Percentiles rank a stretch among this genome's conserved stretches.
These are phyloP conservation scores for Theocolax elegans DNA, from an alignment of 1,140 invertebrate genomes.

Conservation along the genomic window DNA sequence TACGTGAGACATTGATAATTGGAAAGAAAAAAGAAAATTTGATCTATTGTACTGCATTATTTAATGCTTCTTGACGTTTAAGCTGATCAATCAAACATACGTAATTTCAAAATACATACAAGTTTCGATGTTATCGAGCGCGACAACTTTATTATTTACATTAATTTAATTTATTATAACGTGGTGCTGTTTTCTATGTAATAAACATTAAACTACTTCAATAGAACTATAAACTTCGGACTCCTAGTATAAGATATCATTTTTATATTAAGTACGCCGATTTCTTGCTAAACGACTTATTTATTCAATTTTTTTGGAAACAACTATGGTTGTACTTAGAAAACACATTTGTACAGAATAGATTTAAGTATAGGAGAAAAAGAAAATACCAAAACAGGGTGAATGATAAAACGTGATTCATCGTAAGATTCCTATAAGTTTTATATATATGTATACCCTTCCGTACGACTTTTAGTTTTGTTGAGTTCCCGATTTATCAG, in stretches of 20 bases:
- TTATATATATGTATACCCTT: not conserved
- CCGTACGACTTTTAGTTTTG: not conserved
- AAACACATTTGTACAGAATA: conserved; percentile 26
- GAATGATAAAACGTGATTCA: conserved; percentile 6
- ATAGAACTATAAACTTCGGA: too few species aligned
- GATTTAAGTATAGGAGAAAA: conserved; percentile 11
- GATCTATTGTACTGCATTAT: too few species aligned
- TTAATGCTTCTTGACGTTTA: too few species aligned
- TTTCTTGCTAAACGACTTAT: conserved; percentile 6
- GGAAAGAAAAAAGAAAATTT: too few species aligned
- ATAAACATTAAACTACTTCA: not conserved
- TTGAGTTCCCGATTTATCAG: conserved; percentile 10
- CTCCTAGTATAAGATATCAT: too few species aligned
- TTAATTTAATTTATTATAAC: conserved; percentile 5
- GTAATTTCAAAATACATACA: too few species aligned
- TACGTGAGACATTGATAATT: too few species aligned
- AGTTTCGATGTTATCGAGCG: too few species aligned
- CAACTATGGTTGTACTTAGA: not conserved
- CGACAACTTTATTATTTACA: too few species aligned
- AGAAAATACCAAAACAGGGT: conserved; percentile 10
- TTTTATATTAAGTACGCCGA: not conserved
- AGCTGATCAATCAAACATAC: too few species aligned
- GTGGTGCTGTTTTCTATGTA: conserved; percentile 8
- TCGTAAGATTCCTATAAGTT: not conserved
- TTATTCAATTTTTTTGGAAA: not conserved